phyloP scores from a whole-genome alignment of 2,888 invertebrate species.

The Marasmarcha lunaedactyla region DNA sequence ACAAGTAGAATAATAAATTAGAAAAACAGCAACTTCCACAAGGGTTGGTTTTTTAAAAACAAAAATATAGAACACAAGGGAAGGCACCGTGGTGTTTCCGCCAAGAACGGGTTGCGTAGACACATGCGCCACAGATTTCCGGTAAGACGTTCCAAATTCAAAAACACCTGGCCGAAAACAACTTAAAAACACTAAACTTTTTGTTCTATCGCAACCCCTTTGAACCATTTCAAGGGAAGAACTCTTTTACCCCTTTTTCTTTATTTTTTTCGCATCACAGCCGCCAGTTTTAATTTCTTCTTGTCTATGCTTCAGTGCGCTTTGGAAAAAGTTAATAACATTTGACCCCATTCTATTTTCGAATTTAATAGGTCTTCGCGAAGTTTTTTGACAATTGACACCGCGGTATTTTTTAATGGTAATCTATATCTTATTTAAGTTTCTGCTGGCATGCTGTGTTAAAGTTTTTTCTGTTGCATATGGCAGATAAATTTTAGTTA shows the following conservation, averaged over 20 bases:
- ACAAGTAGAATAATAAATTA: slow-evolving; percentile 5
- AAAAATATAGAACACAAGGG: slow-evolving; percentile 27
- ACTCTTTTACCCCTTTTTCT: slow-evolving; percentile 44
- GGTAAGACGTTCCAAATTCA: slow-evolving; percentile 40
- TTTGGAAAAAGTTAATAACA: slow-evolving; percentile 20
- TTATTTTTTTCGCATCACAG: slow-evolving; percentile 26
- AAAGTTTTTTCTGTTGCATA: slow-evolving; percentile 45
- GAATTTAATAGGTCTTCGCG: slow-evolving; percentile 28
- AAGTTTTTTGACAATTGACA: slow-evolving; percentile 22
- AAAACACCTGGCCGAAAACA: slow-evolving; percentile 56
- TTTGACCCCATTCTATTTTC: slow-evolving; percentile 32
- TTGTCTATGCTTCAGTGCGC: slow-evolving; percentile 33
- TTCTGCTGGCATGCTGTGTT: slow-evolving; percentile 33
- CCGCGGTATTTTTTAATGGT: slow-evolving; percentile 26
- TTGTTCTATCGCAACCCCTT: slow-evolving; percentile 47
- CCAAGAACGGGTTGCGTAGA: slow-evolving; percentile 47
- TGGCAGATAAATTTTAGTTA: slow-evolving; percentile 54
- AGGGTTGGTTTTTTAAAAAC: slow-evolving; percentile 36
- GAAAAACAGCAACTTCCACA: slow-evolving; percentile 9
- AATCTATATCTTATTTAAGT: slow-evolving; percentile 31
- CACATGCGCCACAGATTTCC: slow-evolving; percentile 60
- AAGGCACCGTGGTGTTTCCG: slow-evolving; percentile 54
- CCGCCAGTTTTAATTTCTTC: slow-evolving; percentile 22
- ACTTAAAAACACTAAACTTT: slow-evolving; percentile 42
- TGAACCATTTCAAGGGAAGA: slow-evolving; percentile 39